Percentiles rank a stretch among this genome's conserved stretches.
phyloP scores from a whole-genome alignment of 2,113 vertebrate species.

The Nansenia antarctica region DNA sequence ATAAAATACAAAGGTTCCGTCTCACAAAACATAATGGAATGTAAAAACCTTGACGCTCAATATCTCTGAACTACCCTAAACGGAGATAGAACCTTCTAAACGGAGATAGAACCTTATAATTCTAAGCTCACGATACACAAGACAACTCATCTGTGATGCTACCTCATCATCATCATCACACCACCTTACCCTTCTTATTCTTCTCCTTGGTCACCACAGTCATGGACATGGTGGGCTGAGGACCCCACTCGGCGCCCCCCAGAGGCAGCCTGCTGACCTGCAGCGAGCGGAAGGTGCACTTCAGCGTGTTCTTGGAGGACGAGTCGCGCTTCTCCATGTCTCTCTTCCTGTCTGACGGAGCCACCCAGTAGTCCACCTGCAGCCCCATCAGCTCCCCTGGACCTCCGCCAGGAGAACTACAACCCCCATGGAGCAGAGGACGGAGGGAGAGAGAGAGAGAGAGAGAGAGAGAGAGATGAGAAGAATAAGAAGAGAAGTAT shows the following conservation, averaged over 20 bases:
- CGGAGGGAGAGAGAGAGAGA: background rate
- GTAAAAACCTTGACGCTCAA: too few species aligned
- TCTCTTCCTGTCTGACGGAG: conserved; percentile 87
- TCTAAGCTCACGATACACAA: too few species aligned
- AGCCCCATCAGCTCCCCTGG: conserved; percentile 92
- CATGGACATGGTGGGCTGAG: conserved; percentile 93
- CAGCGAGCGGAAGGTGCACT: conserved; percentile 98
- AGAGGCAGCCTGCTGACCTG: conserved; percentile 96
- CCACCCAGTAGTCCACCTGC: conserved; percentile 97
- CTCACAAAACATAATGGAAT: too few species aligned
- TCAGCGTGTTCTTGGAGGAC: conserved; percentile 91
- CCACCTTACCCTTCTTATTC: conserved; percentile 90
- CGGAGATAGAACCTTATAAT: too few species aligned
- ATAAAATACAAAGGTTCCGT: too few species aligned
- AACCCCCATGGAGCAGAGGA: background rate
- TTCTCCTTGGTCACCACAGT: conserved; percentile 97
- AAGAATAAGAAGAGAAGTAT: background rate
- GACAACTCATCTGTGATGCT: too few species aligned
- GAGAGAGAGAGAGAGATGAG: background rate
- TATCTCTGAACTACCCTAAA: too few species aligned
- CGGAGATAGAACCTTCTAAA: too few species aligned
- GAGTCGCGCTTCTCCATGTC: conserved; percentile 91
- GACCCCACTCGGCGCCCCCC: conserved; percentile 75
- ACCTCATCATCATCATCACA: too few species aligned
- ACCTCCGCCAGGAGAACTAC: conserved; percentile 57